Conservation (phyloP, 2,113 vertebrate genomes). For the Cryptoleucopteryx plumbea region DNA sequence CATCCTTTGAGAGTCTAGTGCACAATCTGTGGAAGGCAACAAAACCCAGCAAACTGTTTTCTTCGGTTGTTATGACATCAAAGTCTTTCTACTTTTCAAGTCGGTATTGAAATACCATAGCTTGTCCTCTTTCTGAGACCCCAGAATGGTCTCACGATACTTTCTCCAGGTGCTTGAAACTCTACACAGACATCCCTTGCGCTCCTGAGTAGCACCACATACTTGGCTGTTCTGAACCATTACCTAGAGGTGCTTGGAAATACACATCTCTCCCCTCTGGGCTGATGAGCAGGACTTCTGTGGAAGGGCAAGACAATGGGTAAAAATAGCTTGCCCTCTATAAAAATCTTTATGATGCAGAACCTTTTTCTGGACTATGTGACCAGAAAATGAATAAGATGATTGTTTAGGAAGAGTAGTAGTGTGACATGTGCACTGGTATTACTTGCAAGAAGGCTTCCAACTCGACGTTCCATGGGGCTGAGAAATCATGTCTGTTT, state of each 20-base stretch:
- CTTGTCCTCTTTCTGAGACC: neutral
- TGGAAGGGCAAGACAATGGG: neutral
- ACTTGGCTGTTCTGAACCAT: neutral
- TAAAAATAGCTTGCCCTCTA: neutral
- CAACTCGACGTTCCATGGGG: neutral
- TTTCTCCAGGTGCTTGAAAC: neutral
- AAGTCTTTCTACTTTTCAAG: neutral
- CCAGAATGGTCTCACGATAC: neutral
- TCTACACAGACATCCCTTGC: neutral
- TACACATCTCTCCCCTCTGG: neutral
- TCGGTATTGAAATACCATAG: neutral
- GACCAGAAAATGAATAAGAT: neutral
- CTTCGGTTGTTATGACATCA: neutral
- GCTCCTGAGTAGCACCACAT: neutral
- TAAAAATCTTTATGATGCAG: neutral
- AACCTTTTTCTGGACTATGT: neutral
- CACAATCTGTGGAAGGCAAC: neutral
- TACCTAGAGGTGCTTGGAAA: neutral
- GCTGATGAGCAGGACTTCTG: neutral
- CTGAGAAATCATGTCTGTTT: neutral
- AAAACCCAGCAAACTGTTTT: neutral
- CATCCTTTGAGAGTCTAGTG: neutral
- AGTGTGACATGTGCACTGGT: neutral
- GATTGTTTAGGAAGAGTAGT: neutral
- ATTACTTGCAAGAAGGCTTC: neutral